These are phyloP conservation scores for Hymenochirus boettgeri DNA, from an alignment of 2,113 vertebrate species.

Conservation along the genomic window DNA sequence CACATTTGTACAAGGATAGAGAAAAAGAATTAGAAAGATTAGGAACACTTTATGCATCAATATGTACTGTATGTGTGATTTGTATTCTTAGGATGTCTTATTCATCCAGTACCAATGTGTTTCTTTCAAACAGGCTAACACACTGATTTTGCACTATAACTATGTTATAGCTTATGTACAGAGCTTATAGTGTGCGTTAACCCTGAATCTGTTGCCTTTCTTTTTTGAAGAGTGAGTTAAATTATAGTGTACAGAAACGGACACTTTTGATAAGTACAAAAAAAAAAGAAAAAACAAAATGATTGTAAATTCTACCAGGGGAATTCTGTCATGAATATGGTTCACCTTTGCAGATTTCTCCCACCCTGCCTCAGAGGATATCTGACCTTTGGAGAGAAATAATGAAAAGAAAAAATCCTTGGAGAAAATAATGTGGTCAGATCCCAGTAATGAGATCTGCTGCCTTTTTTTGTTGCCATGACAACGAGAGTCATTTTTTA, in stretches of 20 bases:
- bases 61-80: too few species aligned
- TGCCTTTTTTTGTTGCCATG: slow-evolving; percentile 78
- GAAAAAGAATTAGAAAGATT: too few species aligned
- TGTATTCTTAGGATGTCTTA: too few species aligned
- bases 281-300: slow-evolving; percentile 71
- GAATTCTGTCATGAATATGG: slow-evolving; percentile 81
- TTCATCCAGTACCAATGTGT: too few species aligned
- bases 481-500: slow-evolving; percentile 70
- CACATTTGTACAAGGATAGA: too few species aligned
- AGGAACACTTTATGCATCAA: too few species aligned
- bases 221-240: slow-evolving; percentile 62
- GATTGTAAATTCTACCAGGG: slow-evolving; percentile 83
- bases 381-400: slow-evolving; percentile 95
- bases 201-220: too few species aligned
- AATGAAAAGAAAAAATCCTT: slow-evolving; percentile 86
- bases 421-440: slow-evolving; percentile 80
- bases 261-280: slow-evolving; percentile 55
- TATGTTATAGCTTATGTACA: too few species aligned
- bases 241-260: slow-evolving; percentile 55
- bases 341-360: slow-evolving; percentile 84
- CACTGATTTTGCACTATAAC: too few species aligned
- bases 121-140: too few species aligned
- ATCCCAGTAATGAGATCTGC: slow-evolving; percentile 80
- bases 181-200: not conserved
- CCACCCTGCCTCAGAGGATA: slow-evolving; percentile 87